Evolutionary conservation across 2,113 vertebrate genomes (phyloP).

Genomic region (Theropithecus gelada): DNA sequence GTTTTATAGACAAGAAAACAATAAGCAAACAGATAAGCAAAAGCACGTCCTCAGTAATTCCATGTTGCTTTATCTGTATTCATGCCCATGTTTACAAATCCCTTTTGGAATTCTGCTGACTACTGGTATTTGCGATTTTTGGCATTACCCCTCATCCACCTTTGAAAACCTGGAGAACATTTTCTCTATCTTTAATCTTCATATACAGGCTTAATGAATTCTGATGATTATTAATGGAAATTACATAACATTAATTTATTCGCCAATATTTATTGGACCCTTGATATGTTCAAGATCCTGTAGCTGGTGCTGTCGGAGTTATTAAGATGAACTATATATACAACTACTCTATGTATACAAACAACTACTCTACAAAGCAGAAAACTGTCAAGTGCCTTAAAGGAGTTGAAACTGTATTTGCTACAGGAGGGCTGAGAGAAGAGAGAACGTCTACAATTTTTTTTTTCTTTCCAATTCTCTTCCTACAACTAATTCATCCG

Average conservation of each 20-base stretch:
- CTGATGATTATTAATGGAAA: neutral
- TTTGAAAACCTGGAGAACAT: conserved; percentile 40
- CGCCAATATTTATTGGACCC: neutral
- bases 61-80: neutral
- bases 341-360: neutral
- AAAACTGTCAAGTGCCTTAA: neutral
- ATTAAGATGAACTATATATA: neutral
- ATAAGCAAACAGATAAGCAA: neutral
- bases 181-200: neutral
- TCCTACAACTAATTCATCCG: neutral
- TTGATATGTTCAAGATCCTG: neutral
- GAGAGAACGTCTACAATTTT: neutral
- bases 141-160: neutral
- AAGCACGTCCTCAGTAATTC: neutral
- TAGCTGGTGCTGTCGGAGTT: neutral
- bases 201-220: neutral
- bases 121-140: neutral
- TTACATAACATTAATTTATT: neutral
- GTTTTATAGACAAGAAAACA: neutral
- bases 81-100: neutral
- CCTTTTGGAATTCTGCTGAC: neutral
- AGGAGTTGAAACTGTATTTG: neutral
- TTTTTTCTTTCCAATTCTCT: neutral
- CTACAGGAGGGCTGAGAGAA: neutral
- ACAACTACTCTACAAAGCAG: neutral